Conservation (phyloP, 2,888 invertebrate genomes). For the Ophraella communa region DNA sequence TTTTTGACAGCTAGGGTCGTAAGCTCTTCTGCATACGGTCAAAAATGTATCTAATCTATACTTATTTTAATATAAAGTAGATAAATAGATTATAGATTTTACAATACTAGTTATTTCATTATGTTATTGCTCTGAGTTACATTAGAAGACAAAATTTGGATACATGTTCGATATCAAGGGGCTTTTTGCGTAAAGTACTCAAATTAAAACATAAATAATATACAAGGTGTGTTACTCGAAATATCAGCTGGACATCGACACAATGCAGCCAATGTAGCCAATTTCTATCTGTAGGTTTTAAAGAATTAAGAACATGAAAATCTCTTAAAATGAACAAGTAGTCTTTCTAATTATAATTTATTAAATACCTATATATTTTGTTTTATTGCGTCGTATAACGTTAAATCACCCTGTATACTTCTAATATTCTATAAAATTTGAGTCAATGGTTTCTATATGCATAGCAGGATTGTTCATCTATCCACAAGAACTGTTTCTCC, state of each 20-base stretch:
- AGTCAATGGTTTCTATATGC: conserved; percentile 1
- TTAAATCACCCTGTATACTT: not conserved
- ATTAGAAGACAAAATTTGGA: conserved; percentile 60
- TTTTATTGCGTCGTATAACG: not conserved
- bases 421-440: not conserved
- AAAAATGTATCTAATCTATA: conserved; percentile 47
- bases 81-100: conserved; percentile 54
- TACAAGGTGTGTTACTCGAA: not conserved
- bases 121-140: conserved; percentile 62
- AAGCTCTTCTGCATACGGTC: conserved; percentile 54
- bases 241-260: not conserved
- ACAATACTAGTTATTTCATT: conserved; percentile 58
- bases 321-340: not conserved
- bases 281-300: not conserved
- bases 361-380: not conserved
- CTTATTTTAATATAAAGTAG: conserved; percentile 53
- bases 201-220: not conserved
- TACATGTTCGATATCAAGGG: conserved; percentile 46
- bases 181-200: conserved; percentile 30
- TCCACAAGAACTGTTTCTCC: conserved; percentile 4
- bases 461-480: conserved; percentile 21
- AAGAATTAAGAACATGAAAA: not conserved
- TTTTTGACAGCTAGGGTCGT: conserved; percentile 58
- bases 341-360: not conserved
- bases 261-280: not conserved